phyloP scores from a whole-genome alignment of 2,888 invertebrate genomes.

The Phasia obesa region DNA sequence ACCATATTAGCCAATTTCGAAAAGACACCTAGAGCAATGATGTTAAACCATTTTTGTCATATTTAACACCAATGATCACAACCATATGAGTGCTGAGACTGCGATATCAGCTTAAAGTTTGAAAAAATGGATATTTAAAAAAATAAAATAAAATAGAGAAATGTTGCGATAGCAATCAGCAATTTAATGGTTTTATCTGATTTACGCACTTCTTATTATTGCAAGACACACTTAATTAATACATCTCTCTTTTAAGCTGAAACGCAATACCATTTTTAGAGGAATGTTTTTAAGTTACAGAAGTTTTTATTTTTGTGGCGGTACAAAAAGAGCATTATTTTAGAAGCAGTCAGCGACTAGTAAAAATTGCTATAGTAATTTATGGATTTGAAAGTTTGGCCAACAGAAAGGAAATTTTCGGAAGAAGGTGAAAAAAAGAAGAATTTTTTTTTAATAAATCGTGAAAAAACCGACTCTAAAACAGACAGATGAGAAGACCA shows the following conservation, averaged over 20 bases:
- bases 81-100: conserved; percentile 54
- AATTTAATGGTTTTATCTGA: conserved; percentile 68
- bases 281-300: conserved; percentile 4
- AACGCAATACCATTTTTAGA: conserved; percentile 35
- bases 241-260: conserved; percentile 58
- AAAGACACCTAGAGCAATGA: conserved; percentile 60
- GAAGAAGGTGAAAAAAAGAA: too few species aligned
- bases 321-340: not conserved
- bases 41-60: conserved; percentile 68
- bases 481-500: too few species aligned
- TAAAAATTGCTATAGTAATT: not conserved
- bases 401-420: too few species aligned
- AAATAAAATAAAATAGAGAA: conserved; percentile 27
- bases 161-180: conserved; percentile 62
- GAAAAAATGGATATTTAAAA: not conserved
- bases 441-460: too few species aligned
- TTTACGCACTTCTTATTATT: conserved; percentile 69
- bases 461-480: too few species aligned
- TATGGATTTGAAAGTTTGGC: too few species aligned
- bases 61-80: conserved; percentile 68
- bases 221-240: conserved; percentile 65
- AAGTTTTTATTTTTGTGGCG: conserved; percentile 7
- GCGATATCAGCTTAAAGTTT: conserved; percentile 30
- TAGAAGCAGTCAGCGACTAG: not conserved
- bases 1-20: conserved; percentile 55